phyloP scores from a whole-genome alignment of 2,113 vertebrate species.

The Malaclemys terrapin region DNA sequence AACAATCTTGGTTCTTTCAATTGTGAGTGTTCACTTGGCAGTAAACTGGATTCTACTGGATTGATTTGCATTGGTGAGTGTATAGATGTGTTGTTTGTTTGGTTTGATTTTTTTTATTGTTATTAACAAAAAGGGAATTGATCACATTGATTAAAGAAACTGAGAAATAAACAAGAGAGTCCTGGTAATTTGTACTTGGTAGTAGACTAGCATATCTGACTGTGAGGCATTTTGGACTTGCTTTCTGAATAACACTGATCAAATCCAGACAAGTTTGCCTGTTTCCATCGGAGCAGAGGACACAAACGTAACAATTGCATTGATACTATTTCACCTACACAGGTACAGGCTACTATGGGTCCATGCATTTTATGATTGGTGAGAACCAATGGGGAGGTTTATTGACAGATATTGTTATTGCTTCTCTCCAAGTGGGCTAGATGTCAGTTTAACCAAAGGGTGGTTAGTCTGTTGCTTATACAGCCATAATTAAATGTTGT shows the following conservation, averaged over 20 bases:
- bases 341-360: background rate
- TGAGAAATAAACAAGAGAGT: background rate
- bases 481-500: background rate
- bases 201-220: background rate
- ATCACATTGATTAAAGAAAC: background rate
- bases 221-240: background rate
- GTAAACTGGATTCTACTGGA: constrained; percentile 84
- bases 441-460: background rate
- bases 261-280: background rate
- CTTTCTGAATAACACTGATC: background rate
- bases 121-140: background rate
- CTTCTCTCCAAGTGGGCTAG: background rate
- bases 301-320: background rate
- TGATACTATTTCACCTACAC: background rate
- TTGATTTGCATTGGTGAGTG: constrained; percentile 86
- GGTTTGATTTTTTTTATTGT: background rate
- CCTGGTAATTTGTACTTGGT: background rate
- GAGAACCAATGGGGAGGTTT: background rate
- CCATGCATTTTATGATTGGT: background rate
- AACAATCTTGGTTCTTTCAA: constrained; percentile 88
- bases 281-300: background rate
- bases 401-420: background rate
- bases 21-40: constrained; percentile 86
- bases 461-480: background rate
- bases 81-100: background rate